These are phyloP conservation scores for Cyrtorhinus lividipennis DNA, from an alignment of 1,140 invertebrate species.

Conservation along the genomic window DNA sequence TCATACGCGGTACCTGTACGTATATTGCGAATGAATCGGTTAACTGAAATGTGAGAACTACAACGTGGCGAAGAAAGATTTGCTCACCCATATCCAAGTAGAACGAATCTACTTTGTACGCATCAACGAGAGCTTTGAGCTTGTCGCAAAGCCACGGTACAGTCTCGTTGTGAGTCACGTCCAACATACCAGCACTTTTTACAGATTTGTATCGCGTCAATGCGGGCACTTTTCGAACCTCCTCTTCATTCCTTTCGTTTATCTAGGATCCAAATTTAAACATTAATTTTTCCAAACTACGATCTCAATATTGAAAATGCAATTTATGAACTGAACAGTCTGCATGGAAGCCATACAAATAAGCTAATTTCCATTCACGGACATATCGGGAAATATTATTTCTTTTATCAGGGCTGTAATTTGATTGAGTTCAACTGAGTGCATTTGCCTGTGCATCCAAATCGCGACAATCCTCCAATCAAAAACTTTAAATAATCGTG, in stretches of 20 bases:
- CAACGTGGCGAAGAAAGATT: background rate
- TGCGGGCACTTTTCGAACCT: conserved; percentile 26
- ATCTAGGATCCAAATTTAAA: conserved; percentile 3
- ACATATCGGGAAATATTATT: too few species aligned
- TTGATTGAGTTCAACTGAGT: too few species aligned
- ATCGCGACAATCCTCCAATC: too few species aligned
- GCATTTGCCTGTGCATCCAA: too few species aligned
- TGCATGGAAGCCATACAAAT: background rate
- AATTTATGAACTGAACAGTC: background rate
- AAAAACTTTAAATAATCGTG: too few species aligned
- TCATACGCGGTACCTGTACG: conserved; percentile 61
- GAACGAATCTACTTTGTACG: conserved; percentile 73
- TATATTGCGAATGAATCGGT: too few species aligned
- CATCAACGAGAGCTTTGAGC: conserved; percentile 49
- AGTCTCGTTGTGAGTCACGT: conserved; percentile 66
- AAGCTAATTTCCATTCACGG: too few species aligned
- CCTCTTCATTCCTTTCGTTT: conserved; percentile 21
- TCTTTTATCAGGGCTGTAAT: too few species aligned
- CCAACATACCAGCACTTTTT: conserved; percentile 62
- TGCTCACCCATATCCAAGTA: conserved; percentile 64
- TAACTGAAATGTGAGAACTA: too few species aligned
- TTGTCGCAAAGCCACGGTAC: conserved; percentile 65
- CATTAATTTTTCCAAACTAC: background rate
- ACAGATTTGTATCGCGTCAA: conserved; percentile 48
- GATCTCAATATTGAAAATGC: background rate